Percentiles rank a stretch among this genome's conserved stretches.
Conservation (phyloP, 1,140 invertebrate species). For the Ceratoteleas bidentatus region DNA sequence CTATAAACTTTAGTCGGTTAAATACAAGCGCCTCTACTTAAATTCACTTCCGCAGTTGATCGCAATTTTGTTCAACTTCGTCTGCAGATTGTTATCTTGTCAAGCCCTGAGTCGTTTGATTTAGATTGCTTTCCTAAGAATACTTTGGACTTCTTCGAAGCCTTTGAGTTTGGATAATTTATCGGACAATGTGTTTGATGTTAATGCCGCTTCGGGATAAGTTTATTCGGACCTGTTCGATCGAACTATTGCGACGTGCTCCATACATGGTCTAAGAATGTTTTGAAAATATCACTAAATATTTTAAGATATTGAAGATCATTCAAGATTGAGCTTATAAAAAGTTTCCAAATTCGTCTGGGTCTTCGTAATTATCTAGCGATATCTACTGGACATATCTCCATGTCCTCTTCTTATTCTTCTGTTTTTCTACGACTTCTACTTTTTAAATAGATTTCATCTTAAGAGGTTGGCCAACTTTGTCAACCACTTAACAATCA, state of each 20-base stretch:
- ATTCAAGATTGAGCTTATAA: too few relatives aligned
- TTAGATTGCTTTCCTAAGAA: constrained; percentile 57
- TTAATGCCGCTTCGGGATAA: constrained; percentile 10
- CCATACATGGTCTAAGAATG: too few relatives aligned
- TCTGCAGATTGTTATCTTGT: constrained; percentile 54
- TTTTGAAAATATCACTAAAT: too few relatives aligned
- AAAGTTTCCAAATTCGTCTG: too few relatives aligned
- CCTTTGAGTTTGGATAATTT: constrained; percentile 49
- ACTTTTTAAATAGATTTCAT: too few relatives aligned
- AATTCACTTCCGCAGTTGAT: constrained; percentile 56
- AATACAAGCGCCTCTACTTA: constrained; percentile 50
- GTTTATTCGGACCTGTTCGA: not conserved
- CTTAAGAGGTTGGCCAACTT: too few relatives aligned
- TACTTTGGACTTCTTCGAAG: constrained; percentile 42
- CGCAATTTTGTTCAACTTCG: constrained; percentile 58
- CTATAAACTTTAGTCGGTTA: constrained; percentile 60
- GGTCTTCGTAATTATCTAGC: too few relatives aligned
- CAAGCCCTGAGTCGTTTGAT: constrained; percentile 53
- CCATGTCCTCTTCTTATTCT: too few relatives aligned
- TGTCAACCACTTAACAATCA: too few relatives aligned
- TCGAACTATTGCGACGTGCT: not conserved
- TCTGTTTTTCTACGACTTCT: too few relatives aligned
- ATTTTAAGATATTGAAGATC: too few relatives aligned
- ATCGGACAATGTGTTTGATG: constrained; percentile 18
- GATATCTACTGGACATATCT: too few relatives aligned